Percentiles rank a stretch among this genome's conserved stretches.
These are phyloP conservation scores for Amyelois transitella DNA, from an alignment of 1,140 invertebrate species.

Conservation along the genomic window DNA sequence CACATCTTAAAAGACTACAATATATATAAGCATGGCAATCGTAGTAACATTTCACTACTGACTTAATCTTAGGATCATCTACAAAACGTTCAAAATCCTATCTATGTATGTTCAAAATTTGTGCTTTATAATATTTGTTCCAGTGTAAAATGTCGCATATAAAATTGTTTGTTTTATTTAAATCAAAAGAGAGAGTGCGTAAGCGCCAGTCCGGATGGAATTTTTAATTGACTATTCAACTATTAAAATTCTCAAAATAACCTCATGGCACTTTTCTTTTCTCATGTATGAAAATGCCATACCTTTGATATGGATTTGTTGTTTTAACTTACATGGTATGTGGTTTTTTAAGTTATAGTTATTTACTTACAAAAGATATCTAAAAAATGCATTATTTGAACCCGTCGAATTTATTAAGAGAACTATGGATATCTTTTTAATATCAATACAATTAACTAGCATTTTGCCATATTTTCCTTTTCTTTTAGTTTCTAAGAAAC, in stretches of 20 bases:
- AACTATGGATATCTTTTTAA: background rate
- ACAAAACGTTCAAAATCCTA: conserved; percentile 9
- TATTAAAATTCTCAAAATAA: too few relatives aligned
- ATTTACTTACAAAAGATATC: too few relatives aligned
- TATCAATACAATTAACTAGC: background rate
- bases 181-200: background rate
- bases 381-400: background rate
- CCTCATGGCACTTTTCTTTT: too few relatives aligned
- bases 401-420: background rate
- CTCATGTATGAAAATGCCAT: too few relatives aligned
- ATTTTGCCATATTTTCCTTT: too few relatives aligned
- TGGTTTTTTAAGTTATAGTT: too few relatives aligned
- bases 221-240: conserved; percentile 32
- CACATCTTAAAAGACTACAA: conserved; percentile 2
- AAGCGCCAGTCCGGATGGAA: conserved; percentile 20
- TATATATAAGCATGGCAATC: conserved; percentile 8
- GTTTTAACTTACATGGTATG: too few relatives aligned
- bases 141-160: background rate
- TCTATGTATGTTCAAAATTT: conserved; percentile 9
- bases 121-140: conserved; percentile 6
- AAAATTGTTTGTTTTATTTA: conserved; percentile 3
- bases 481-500: too few relatives aligned
- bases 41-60: background rate
- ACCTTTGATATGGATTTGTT: too few relatives aligned
- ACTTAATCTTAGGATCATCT: conserved; percentile 8